Evolutionary conservation across 2,797 vertebrate species (phyloP).

Genomic region (Apodemus agrarius): DNA sequence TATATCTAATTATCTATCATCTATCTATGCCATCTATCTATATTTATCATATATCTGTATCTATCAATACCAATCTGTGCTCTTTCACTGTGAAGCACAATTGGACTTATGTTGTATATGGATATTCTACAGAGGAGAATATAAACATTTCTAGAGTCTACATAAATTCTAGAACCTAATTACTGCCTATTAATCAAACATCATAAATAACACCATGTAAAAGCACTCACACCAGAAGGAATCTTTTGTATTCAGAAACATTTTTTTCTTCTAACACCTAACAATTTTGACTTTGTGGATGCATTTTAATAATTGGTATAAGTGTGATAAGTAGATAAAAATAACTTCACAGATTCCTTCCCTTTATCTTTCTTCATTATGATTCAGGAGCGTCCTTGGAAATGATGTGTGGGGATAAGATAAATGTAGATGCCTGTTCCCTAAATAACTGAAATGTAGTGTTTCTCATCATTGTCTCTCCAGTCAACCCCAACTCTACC

Average conservation of each 20-base stretch:
- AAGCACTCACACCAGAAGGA: neutral
- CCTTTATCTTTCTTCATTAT: neutral
- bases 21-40: neutral
- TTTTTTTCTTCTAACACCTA: neutral
- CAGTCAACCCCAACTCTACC: neutral
- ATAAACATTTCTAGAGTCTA: neutral
- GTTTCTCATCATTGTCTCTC: neutral
- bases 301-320: neutral
- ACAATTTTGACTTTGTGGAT: neutral
- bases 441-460: neutral
- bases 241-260: neutral
- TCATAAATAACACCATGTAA: neutral
- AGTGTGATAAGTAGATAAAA: neutral
- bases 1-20: neutral
- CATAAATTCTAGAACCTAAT: neutral
- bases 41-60: neutral
- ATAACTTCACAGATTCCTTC: neutral
- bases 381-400: neutral
- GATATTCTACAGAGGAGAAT: neutral
- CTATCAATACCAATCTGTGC: neutral
- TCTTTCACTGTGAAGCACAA: neutral
- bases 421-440: neutral
- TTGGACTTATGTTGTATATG: neutral
- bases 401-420: neutral
- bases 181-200: neutral